Percentiles rank a stretch among this genome's conserved stretches.
These are phyloP conservation scores for Panagrolaimus sp. DNA, from an alignment of 1,140 invertebrate species.

Conservation along the genomic window DNA sequence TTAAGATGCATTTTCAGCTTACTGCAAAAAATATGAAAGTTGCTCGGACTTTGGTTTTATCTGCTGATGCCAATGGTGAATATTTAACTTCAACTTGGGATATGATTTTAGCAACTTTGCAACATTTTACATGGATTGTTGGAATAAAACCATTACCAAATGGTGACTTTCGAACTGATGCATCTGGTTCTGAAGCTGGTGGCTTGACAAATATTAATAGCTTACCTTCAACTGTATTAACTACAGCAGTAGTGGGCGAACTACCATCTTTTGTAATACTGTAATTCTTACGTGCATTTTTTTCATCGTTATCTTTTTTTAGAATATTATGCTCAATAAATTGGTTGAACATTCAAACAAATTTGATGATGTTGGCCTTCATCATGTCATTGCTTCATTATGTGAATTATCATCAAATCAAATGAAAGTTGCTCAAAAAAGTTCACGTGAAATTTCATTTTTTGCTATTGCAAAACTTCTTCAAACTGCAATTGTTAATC, in stretches of 20 bases:
- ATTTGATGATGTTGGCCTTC: conserved; percentile 84
- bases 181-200: conserved; percentile 25
- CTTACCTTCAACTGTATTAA: conserved; percentile 73
- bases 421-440: conserved; percentile 49
- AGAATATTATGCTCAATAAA: conserved; percentile 63
- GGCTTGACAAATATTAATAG: conserved; percentile 35
- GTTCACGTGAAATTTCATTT: conserved; percentile 77
- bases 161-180: conserved; percentile 30
- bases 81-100: conserved; percentile 89
- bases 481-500: conserved; percentile 89
- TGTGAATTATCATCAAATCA: conserved; percentile 84
- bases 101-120: conserved; percentile 84
- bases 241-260: conserved; percentile 89
- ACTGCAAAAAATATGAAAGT: conserved; percentile 95
- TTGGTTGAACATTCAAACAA: conserved; percentile 47
- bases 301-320: conserved; percentile 14
- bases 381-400: conserved; percentile 90
- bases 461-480: conserved; percentile 94
- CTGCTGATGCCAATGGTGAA: conserved; percentile 84
- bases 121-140: conserved; percentile 94
- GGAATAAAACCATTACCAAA: conserved; percentile 70
- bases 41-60: conserved; percentile 78
- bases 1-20: conserved; percentile 63
- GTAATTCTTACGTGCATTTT: not conserved
- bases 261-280: conserved; percentile 68